Percentiles rank a stretch among this genome's conserved stretches.
Conservation (phyloP, 2,888 invertebrate genomes). For the Plebejus argus region DNA sequence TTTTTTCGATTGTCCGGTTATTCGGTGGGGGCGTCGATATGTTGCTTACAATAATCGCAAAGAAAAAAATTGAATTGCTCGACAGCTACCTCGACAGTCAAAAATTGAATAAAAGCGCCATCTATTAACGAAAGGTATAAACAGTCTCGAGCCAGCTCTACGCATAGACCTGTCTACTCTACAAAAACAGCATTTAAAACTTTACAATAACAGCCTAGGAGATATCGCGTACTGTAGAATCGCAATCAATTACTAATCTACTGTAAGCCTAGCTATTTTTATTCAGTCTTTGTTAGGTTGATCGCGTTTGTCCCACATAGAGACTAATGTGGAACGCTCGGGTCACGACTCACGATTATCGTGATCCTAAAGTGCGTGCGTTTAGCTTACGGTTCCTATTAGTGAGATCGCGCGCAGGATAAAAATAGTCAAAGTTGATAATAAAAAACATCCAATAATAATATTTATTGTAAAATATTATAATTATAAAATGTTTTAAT, state of each 20-base stretch:
- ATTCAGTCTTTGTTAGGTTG: conserved; percentile 2
- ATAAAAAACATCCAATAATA: background rate
- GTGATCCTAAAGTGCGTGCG: conserved; percentile 30
- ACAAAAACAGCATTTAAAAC: background rate
- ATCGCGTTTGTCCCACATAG: conserved; percentile 10
- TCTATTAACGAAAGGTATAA: background rate
- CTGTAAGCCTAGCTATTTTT: background rate
- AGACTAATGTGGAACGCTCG: conserved; percentile 33
- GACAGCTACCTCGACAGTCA: too few species aligned
- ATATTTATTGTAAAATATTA: background rate
- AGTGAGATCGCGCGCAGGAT: background rate
- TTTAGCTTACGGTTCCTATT: conserved; percentile 34
- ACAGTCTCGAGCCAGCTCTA: background rate
- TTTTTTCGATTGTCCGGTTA: too few species aligned
- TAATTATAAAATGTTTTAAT: background rate
- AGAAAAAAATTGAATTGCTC: too few species aligned
- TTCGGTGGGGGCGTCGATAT: too few species aligned
- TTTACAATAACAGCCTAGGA: background rate
- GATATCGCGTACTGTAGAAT: too few species aligned
- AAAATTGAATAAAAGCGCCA: background rate
- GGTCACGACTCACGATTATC: conserved; percentile 36
- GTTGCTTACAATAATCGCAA: too few species aligned
- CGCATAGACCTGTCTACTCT: background rate
- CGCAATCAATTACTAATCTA: background rate
- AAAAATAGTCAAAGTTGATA: background rate